Conservation (phyloP, 2,797 vertebrate genomes). For the Mormyrus proboscirostris region DNA sequence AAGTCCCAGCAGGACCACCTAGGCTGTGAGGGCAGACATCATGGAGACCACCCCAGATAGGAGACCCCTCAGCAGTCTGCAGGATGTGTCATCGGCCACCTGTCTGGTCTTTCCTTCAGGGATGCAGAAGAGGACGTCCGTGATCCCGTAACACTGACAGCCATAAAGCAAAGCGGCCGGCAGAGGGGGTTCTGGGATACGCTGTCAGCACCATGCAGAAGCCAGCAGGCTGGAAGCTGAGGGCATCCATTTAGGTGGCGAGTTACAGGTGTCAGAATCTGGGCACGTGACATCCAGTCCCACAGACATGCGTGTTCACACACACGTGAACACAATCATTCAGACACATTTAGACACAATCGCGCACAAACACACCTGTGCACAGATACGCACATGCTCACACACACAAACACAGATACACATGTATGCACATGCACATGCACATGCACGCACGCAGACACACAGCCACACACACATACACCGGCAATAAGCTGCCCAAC, state of each 20-base stretch:
- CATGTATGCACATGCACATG: too few relatives aligned
- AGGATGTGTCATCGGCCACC: neutral
- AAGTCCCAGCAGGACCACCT: constrained; percentile 21
- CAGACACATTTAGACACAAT: neutral
- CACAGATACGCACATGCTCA: neutral
- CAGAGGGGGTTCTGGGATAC: neutral
- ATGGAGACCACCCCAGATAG: constrained; percentile 17
- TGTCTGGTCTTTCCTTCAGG: neutral
- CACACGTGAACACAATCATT: neutral
- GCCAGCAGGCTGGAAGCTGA: neutral
- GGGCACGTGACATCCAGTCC: neutral
- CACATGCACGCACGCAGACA: neutral
- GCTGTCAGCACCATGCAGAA: neutral
- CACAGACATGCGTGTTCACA: neutral
- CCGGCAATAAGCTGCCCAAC: neutral
- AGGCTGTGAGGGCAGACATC: neutral
- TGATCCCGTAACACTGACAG: neutral
- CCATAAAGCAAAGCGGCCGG: neutral
- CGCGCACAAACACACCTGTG: neutral
- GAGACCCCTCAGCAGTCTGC: neutral
- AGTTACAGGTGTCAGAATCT: neutral
- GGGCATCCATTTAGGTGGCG: neutral
- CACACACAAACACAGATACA: neutral
- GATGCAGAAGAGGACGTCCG: neutral
- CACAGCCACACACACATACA: neutral